Evolutionary conservation across 2,113 vertebrate species (phyloP), one percentile per base, ranked within the genome.

Genomic region (Patagioenas fasciata): DNA sequence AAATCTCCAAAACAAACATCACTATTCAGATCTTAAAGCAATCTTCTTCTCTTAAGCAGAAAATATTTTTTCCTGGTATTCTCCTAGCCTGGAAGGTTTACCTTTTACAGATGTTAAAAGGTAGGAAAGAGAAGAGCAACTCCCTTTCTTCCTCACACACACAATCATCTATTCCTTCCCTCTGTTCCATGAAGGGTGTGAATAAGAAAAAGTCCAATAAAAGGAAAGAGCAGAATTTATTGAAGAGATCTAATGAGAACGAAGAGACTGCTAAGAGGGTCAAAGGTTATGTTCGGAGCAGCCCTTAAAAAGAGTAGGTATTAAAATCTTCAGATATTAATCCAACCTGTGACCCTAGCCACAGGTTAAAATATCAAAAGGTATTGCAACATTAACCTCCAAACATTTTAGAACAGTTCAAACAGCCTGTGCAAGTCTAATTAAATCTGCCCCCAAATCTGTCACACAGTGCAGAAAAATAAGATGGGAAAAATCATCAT

Each of bases 321-420:
- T 92, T 82, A 73, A 79, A 64, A 79, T 90, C 61, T 82, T 90
- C 67, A 67, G 82, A 80, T 70, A 74, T 83, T 90, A 92, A 87
- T 90, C 78, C 82, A 83, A 92, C 66, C 56, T 80, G 50, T 83
- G 87, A 93, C 78, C 86, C 78, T 70, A 42, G 56, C 54, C 87
- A 90, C 56, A 67, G 65, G 90, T 82, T 74, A 93, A 95, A 95
- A 95, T 69, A 95, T 79, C 86, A 93, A 74, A 83, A 90, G 78
- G 61, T 80, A 87, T 64, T 83, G 67, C 82, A 89, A 92, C 77
- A 82, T 95, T 89, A 86, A 86, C 93, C 77, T 86, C 60, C 50
- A 95, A 87, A 95, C 78, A 75, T 87, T 74, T 89, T 42, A 61
- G 61, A 87, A 60, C 38, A 87, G 82, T 74, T 95, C 86, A 90